Evolutionary conservation across 2,797 vertebrate genomes (phyloP).

Genomic region (Argyrosomus regius): DNA sequence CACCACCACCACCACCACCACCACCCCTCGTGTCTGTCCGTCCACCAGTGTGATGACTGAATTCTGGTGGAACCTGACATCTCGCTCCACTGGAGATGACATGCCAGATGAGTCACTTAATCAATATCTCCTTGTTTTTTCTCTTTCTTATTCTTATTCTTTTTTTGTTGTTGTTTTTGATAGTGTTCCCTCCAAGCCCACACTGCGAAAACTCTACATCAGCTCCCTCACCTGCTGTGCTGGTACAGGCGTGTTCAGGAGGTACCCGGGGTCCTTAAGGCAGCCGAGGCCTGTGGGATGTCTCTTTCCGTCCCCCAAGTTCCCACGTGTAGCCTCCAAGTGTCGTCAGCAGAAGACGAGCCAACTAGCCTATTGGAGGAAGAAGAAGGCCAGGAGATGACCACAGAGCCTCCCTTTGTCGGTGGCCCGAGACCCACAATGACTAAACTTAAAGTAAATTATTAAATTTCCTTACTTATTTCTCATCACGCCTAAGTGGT

Average conservation of each 20-base stretch:
- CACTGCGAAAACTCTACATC: conserved; percentile 66
- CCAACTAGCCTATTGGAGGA: conserved; percentile 47
- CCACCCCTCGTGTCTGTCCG: conserved; percentile 18
- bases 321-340: conserved; percentile 11
- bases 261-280: conserved; percentile 89
- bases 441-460: conserved; percentile 94
- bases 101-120: conserved; percentile 62
- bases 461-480: conserved; percentile 50
- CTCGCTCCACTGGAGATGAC: conserved; percentile 58
- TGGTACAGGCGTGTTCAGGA: conserved; percentile 93
- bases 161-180: conserved; percentile 38
- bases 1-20: no score
- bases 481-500: conserved; percentile 28
- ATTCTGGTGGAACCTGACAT: conserved; percentile 51
- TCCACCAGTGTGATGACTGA: conserved; percentile 55
- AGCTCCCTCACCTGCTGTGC: conserved; percentile 88
- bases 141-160: background rate
- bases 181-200: conserved; percentile 87
- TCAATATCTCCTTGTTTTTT: conserved; percentile 49
- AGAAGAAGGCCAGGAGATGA: conserved; percentile 73
- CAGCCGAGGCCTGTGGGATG: conserved; percentile 89
- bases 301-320: conserved; percentile 73
- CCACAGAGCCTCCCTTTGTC: conserved; percentile 84
- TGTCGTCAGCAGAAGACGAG: conserved; percentile 27
- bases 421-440: conserved; percentile 97